phyloP scores from a whole-genome alignment of 2,113 vertebrate species.

The Ptychochromis oligacanthus region DNA sequence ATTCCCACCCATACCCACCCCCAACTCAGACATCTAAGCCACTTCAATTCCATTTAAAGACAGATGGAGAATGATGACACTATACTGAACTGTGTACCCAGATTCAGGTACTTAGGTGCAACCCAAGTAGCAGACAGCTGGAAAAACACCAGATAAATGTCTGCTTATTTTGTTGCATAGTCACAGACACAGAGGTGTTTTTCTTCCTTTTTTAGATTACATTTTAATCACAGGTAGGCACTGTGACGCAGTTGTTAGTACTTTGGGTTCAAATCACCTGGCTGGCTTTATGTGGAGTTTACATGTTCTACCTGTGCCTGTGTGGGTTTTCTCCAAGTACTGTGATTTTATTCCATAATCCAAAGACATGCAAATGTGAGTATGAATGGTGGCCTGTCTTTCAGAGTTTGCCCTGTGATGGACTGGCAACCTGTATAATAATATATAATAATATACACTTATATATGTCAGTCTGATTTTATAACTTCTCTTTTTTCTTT shows the following conservation, averaged over 20 bases:
- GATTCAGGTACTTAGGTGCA: background rate
- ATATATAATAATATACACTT: background rate
- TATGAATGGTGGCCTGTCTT: background rate
- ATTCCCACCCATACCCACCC: background rate
- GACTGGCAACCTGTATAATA: too few relatives aligned
- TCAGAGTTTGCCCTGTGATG: too few relatives aligned
- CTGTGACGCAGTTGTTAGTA: background rate
- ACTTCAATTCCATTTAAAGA: background rate
- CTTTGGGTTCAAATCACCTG: background rate
- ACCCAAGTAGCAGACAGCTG: background rate
- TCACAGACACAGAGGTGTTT: background rate
- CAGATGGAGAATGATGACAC: background rate
- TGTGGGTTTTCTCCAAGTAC: background rate
- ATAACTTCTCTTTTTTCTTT: background rate
- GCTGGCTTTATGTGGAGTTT: background rate
- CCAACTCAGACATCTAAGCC: background rate
- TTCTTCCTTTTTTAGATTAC: background rate
- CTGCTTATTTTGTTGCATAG: background rate
- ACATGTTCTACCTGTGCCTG: background rate
- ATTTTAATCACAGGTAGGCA: background rate
- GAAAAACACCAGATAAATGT: background rate
- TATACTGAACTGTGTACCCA: background rate
- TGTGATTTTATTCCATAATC: background rate
- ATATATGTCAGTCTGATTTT: background rate
- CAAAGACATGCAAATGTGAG: background rate